Base-by-base conservation (phyloP, 1,140 invertebrate genomes). In the Watersipora subatra region DNA sequence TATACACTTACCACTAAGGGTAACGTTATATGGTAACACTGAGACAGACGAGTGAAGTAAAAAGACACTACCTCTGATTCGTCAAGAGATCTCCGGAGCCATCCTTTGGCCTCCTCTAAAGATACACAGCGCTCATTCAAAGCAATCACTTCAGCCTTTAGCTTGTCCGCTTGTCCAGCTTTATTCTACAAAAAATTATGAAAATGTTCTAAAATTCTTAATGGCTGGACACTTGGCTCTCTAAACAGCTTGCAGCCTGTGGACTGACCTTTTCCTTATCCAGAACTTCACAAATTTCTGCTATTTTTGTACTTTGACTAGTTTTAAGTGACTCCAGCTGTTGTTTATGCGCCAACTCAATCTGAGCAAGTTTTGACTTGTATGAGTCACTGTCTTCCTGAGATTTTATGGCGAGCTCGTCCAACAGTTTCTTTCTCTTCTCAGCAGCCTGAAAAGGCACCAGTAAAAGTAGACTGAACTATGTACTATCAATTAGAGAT, bases 381-480 rank as follows among this genome's bases (percentile, higher is more conserved):
- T 81, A 77, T 2, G 69, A 64, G 65, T 82, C 80, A 34, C 72
- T 72, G 22, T 80, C 80, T 64, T 77, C 74, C 69, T 82, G 78
- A 58, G 82, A 76, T 64, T 78, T 76, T 22, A 80, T 80, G 20
- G 81, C 79, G 65, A 83, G 72, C 56, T 82, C 80, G 70, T 83
- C 81, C 65, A 83, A 68, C 62, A 82, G 67, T 24, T 66, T 68
- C 65, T 82, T 83, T 17, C 81, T 65, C 61, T 81, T 81, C 62
- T 81, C 80, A 24, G 80, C 80, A 27, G 81, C 69, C 78, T 79
- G 64, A 19, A 66, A 28, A 17, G n/a, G n/a, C n/a, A n/a, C n/a
- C 19, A 63, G 3, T 20, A 2, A 27, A 55, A 15, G 15, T 55
- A 55, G 15, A 15, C 15, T 55, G n/a, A n/a, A n/a, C 46, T n/a